Conservation (phyloP, 53 echinoderm and acorn worm genomes). For the Holothuria scabra region DNA sequence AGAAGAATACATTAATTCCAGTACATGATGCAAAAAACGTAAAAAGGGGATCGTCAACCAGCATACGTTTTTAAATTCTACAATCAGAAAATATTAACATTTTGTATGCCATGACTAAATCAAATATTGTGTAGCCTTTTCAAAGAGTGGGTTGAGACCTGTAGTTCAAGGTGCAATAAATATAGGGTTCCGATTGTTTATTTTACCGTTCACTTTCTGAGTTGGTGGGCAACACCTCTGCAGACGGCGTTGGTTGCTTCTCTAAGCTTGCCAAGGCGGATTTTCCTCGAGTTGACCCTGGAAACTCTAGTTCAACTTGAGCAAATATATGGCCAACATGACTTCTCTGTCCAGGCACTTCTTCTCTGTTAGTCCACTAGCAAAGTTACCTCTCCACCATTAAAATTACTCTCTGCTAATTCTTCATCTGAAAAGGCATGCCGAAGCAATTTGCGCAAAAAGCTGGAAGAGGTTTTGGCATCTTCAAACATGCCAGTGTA, state of each 20-base stretch:
- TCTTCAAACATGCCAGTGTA: background rate
- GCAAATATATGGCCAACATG: constrained; percentile 2
- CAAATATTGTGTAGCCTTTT: too few relatives aligned
- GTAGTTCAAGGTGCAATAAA: too few relatives aligned
- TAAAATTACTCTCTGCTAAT: background rate
- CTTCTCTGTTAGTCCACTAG: background rate
- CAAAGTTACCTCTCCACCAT: background rate
- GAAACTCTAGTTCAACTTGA: background rate
- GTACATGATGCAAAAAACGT: too few relatives aligned
- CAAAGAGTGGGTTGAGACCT: too few relatives aligned
- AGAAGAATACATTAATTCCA: too few relatives aligned
- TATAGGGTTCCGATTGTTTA: too few relatives aligned
- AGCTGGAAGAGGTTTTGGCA: background rate
- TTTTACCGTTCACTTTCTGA: too few relatives aligned
- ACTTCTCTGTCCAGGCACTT: background rate
- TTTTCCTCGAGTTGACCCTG: constrained; percentile 8
- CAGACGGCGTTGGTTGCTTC: constrained; percentile 4
- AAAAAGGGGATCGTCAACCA: too few relatives aligned
- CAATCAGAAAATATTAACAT: too few relatives aligned
- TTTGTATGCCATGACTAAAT: too few relatives aligned
- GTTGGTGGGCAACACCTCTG: too few relatives aligned
- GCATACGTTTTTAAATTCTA: too few relatives aligned
- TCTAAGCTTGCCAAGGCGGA: background rate
- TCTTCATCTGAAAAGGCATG: constrained; percentile 2
- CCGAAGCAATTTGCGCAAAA: background rate